Base-by-base conservation (phyloP, 2,113 vertebrate genomes). In the Antigone vipio region DNA sequence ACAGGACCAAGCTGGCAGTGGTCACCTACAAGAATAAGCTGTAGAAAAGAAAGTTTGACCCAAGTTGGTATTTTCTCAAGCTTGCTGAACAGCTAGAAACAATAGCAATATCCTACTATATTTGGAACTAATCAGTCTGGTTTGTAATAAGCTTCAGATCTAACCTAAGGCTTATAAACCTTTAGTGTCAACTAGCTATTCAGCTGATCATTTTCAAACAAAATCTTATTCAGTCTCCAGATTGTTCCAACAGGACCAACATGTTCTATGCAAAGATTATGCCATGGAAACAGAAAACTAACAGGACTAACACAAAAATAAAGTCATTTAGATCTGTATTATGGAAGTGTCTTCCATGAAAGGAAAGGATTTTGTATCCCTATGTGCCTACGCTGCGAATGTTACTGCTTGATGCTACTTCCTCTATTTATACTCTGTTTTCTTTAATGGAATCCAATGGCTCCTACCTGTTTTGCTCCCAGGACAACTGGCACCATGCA, bases 401-500 rank as follows among this genome's bases (percentile, higher is more conserved):
- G 12, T 6, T n/a, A 14, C 29, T 47, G n/a, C 53, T 38, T 13
- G 34, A 19, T 8, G 15, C 15, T 7, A 2, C 53, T 35, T 34
- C 20, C 55, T 32, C 66, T 9, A 4, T 15, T 30, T 3, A 11
- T 2, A 24, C 3, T 6, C 11, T 6, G 15, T 40, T 29, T 29
- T 5, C 13, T 9, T 5, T 1, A 7, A 4, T 4, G 26, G 12
- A 55, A 29, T 5, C 5, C 22, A 5, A 11, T 0, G 3, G 38
- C 1, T 40, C 95, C 15, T 93, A 99, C 99, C 99, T 99, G 99
- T 79, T 99, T 99, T 63, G 99, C 99, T 68, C 99, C 99, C 9
- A 99, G 98, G 12, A 99, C 99, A 35, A 99, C 99, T 0, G 99
- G 99, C 60, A 99, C 99, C 99, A 99, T 99, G 92, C 99, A 99